Percentiles rank a stretch among this genome's conserved stretches.
Evolutionary conservation across 2,797 vertebrate genomes (phyloP).

Genomic region (Pyrrhura leucotis): DNA sequence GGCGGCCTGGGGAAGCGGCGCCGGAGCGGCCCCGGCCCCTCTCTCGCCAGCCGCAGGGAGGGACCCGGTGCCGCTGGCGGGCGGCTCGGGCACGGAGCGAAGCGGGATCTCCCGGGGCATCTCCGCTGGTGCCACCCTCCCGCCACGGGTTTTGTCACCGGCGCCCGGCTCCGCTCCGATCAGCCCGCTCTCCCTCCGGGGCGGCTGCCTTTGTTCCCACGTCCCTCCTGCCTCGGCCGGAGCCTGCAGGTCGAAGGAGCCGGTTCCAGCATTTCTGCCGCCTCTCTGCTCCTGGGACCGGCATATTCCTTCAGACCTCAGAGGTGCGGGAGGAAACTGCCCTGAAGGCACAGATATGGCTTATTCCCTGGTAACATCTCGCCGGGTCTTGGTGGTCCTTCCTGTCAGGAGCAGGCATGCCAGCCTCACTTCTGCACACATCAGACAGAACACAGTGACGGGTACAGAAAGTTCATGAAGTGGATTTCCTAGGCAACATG

Average conservation of each 20-base stretch:
- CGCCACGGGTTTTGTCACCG: neutral
- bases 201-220: neutral
- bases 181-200: neutral
- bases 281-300: neutral
- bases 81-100: neutral
- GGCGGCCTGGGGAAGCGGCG: constrained; percentile 20
- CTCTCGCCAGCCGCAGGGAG: neutral
- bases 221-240: neutral
- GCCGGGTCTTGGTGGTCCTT: neutral
- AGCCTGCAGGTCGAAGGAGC: neutral
- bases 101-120: neutral
- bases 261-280: neutral
- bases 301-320: neutral
- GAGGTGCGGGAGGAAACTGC: neutral
- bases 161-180: neutral
- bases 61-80: neutral
- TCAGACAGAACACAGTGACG: accelerated
- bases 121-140: neutral
- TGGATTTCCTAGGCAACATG: neutral
- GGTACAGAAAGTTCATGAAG: neutral
- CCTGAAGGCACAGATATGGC: neutral
- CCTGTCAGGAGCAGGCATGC: neutral
- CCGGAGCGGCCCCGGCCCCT: constrained; percentile 5
- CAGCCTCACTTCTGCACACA: accelerated
- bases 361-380: neutral